Percentiles rank a stretch among this genome's conserved stretches.
phyloP scores from a whole-genome alignment of 2,113 vertebrate genomes.

The Ellobius talpinus region DNA sequence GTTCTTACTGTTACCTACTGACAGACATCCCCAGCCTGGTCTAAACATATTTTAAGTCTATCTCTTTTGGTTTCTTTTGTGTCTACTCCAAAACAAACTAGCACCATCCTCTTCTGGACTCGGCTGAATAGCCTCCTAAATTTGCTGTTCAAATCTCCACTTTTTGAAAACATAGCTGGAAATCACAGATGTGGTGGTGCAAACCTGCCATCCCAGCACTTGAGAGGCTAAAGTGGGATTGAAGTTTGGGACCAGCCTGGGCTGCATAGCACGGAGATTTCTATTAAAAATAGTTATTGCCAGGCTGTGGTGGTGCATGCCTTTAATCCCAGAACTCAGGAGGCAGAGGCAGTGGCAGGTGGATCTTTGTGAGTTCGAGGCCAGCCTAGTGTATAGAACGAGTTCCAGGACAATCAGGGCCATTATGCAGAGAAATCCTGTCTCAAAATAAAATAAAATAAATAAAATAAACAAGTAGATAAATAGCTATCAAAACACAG shows the following conservation, averaged over 20 bases:
- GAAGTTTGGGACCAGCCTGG: not conserved
- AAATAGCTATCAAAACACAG: not conserved
- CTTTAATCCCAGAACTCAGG: not conserved
- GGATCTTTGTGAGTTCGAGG: not conserved
- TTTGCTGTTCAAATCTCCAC: not conserved
- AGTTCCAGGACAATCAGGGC: not conserved
- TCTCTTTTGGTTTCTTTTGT: constrained; percentile 17
- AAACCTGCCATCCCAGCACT: not conserved
- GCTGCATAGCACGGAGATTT: not conserved
- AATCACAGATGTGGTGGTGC: not conserved
- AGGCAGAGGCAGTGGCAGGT: not conserved
- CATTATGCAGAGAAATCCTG: not conserved
- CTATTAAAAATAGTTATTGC: not conserved
- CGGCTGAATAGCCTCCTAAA: constrained; percentile 11
- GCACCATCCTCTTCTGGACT: not conserved
- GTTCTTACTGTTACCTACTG: not conserved
- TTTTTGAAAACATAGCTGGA: constrained; percentile 19
- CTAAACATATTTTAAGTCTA: not conserved
- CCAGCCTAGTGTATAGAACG: not conserved
- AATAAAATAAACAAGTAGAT: not conserved
- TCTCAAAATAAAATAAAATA: not conserved
- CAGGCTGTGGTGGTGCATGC: not conserved
- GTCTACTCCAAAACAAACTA: not conserved
- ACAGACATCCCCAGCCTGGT: not conserved
- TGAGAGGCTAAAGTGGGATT: not conserved